These are phyloP conservation scores for Hephaestus fuliginosus DNA, from an alignment of 2,797 vertebrate genomes.

Conservation along the genomic window DNA sequence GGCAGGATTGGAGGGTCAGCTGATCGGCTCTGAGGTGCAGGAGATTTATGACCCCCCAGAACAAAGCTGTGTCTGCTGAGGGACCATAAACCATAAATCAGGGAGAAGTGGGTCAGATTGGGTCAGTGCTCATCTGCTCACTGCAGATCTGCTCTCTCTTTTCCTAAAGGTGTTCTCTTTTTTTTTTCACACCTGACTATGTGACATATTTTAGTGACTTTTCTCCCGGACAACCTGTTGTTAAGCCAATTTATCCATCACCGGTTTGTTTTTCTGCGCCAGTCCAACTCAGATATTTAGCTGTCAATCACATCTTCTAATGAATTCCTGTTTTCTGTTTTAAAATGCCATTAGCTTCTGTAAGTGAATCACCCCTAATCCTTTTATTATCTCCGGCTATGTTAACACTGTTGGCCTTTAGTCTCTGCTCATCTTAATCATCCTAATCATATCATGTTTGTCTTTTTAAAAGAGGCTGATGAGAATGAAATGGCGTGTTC, in stretches of 20 bases:
- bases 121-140: constrained; percentile 81
- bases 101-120: constrained; percentile 83
- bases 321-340: constrained; percentile 61
- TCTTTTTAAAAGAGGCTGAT: constrained; percentile 61
- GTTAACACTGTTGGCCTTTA: constrained; percentile 72
- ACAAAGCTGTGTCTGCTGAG: constrained; percentile 83
- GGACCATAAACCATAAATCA: constrained; percentile 84
- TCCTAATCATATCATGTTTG: constrained; percentile 70
- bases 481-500: constrained; percentile 47
- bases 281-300: constrained; percentile 23
- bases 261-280: background rate
- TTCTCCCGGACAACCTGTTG: constrained; percentile 11
- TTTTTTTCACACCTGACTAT: constrained; percentile 8
- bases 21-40: constrained; percentile 75
- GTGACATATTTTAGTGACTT: constrained; percentile 35
- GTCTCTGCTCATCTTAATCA: constrained; percentile 68
- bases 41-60: constrained; percentile 86
- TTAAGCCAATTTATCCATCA: background rate
- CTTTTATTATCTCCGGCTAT: constrained; percentile 61
- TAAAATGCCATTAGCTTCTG: constrained; percentile 60
- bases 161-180: constrained; percentile 36
- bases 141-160: constrained; percentile 63
- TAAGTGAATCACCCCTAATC: constrained; percentile 71
- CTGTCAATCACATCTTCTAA: constrained; percentile 59
- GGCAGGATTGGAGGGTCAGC: constrained; percentile 74